phyloP scores from a whole-genome alignment of 2,888 invertebrate genomes.

The Chironomus tentans region DNA sequence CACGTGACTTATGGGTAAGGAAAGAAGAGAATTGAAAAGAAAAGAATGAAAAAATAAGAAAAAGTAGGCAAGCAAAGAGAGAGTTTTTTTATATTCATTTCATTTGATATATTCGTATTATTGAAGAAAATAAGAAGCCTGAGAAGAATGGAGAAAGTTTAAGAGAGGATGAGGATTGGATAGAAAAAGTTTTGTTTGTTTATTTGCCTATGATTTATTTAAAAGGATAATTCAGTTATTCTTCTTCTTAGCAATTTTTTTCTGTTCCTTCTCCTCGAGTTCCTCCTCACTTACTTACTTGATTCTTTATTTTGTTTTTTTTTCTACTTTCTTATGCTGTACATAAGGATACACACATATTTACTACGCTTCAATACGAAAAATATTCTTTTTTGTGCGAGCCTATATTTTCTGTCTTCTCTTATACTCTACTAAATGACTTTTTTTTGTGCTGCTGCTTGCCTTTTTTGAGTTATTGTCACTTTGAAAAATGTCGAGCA shows the following conservation, averaged over 20 bases:
- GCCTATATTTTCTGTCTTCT: no score
- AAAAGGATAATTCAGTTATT: constrained; percentile 8
- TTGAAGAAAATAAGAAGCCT: not conserved
- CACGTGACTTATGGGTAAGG: constrained; percentile 31
- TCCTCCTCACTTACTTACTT: not conserved
- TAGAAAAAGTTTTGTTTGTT: constrained; percentile 6
- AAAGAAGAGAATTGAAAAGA: constrained; percentile 16
- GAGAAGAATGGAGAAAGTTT: not conserved
- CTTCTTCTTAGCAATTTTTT: not conserved
- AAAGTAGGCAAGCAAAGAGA: no score
- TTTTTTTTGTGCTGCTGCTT: no score
- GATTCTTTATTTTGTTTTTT: not conserved
- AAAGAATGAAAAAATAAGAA: constrained; percentile 3
- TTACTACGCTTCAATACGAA: no score
- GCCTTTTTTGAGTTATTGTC: no score
- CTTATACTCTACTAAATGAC: no score
- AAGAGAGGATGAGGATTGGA: not conserved
- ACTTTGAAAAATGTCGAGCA: no score
- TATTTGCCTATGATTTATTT: constrained; percentile 12
- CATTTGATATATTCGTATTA: not conserved
- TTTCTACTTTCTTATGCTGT: not conserved
- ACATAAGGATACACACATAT: not conserved
- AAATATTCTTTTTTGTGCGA: no score
- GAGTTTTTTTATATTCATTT: not conserved
- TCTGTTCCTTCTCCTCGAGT: not conserved